Evolutionary conservation across 2,888 invertebrate species (phyloP), one percentile per base, ranked within the genome.

Genomic region (Ganaspis brasiliensis): DNA sequence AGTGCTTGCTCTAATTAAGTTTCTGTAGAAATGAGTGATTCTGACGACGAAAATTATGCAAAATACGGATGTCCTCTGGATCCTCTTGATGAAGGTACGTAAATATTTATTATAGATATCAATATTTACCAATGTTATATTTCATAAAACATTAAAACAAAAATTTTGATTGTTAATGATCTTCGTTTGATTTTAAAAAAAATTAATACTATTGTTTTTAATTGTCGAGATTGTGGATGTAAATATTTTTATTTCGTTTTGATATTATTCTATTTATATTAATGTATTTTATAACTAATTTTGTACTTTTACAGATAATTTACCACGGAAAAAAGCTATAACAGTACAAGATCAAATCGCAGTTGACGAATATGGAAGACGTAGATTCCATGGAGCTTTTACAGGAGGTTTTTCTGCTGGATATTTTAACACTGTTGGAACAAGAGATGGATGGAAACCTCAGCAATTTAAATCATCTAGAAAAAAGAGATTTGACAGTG

Each of bases 361-460:
- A 0, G 95, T 95, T 71, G 99, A 99, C 91, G 96, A 95, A 37
- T 95, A 97, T 89, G 99, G 99, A 0, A 93, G 96, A 76, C 93
- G 98, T 9, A 92, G 99, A 85, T 99, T 99, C 91, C 99, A 99
- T 92, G 99, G 99, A 8, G 99, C 99, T 0, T 99, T 99, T 89
- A 99, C 99, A 0, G 99, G 99, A 0, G 98, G 97, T 2, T 99
- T 99, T 91, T 98, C 98, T 14, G 99, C 99, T 0, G 99, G 99
- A 0, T 99, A 97, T 88, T 99, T 96, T 89, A 99, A 99, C 89
- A 96, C 98, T 0, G 99, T 99, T 21, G 99, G 98, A 0, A 96
- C 98, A 0, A 94, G 96, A 81, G 98, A 99, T 93, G 99, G 99
- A 71, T 99, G 98, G 97, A 94, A 94, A 10, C 99, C 99, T 0